phyloP scores from a whole-genome alignment of 23 tunicate genomes.

The Botrylloides violaceus region DNA sequence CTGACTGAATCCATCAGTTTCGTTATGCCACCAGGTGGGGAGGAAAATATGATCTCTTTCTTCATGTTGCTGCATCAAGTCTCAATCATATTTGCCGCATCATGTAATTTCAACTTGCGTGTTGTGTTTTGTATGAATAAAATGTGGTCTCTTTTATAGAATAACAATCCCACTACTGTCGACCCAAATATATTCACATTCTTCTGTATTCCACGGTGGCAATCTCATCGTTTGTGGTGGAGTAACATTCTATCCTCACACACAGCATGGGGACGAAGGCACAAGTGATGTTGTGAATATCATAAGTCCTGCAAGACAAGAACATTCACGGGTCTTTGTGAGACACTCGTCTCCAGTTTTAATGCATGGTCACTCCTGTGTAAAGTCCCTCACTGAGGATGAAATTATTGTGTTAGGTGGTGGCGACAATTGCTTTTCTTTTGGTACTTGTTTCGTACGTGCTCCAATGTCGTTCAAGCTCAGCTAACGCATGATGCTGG shows the following conservation, averaged over 20 bases:
- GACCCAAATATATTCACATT: conserved; percentile 50
- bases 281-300: conserved; percentile 29
- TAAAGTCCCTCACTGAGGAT: background rate
- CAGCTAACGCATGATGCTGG: too few species aligned
- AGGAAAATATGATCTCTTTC: too few species aligned
- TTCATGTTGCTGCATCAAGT: too few species aligned
- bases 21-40: too few species aligned
- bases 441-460: conserved; percentile 59
- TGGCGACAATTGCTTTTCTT: conserved; percentile 86
- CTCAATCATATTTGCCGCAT: too few species aligned
- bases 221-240: conserved; percentile 59
- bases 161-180: too few species aligned
- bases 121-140: too few species aligned
- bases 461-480: conserved; percentile 38
- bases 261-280: background rate
- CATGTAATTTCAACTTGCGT: too few species aligned
- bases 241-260: conserved; percentile 19
- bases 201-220: conserved; percentile 21
- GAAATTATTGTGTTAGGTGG: conserved; percentile 50
- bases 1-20: too few species aligned
- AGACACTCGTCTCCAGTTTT: background rate
- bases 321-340: background rate
- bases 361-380: conserved; percentile 51
- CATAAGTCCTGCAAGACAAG: background rate
- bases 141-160: too few species aligned